Base-by-base conservation (phyloP, 2,797 vertebrate genomes). In the Coluber constrictor region DNA sequence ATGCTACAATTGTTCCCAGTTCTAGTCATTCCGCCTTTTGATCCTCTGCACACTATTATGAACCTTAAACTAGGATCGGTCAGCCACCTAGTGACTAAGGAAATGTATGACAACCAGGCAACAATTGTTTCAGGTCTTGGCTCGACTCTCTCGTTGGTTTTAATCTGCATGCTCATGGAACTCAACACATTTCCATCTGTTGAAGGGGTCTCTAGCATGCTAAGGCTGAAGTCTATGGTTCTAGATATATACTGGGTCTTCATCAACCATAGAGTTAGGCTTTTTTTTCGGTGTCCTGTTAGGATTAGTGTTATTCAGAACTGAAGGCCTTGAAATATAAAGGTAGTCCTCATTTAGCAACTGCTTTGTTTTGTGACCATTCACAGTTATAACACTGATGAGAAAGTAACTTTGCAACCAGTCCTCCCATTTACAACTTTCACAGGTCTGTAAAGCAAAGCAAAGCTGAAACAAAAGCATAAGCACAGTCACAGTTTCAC, bases 41-140 rank as follows among this genome's bases (percentile, higher is more conserved):
- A 43, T 92, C 47, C 88, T 93, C 92, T 93, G 79, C 27, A 88
- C 27, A 29, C 63, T 92, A 59, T 23, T 74, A 87, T 18, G 70
- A 27, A 55, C 60, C 16, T n/a, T 74, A 32, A 94, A 3, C 29
- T 95, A 56, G 88, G 2, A 89, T 93, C 92, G 63, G 94, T 90
- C 23, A 88, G 66, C 11, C 6, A 0, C 87, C 93, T 92, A 18
- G 87, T 59, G 47, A 92, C n/a, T 51, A 89, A 0, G 54, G 60
- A 87, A n/a, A 70, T 91, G 60, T 93, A 7, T 92, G 61, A 16
- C 87, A 9, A 0, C 0, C 5, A 47, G 60, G 5, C 15, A 66
- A 15, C 29, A 32, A 43, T 55, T 86, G 3, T 12, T 54, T 43
- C 51, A 47, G 18, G 3, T 37, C 8, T 27, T 56, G n/a, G 86